Evolutionary conservation across 2,113 vertebrate species (phyloP), one percentile per base, ranked within the genome.

Genomic region (Oxyura jamaicensis): DNA sequence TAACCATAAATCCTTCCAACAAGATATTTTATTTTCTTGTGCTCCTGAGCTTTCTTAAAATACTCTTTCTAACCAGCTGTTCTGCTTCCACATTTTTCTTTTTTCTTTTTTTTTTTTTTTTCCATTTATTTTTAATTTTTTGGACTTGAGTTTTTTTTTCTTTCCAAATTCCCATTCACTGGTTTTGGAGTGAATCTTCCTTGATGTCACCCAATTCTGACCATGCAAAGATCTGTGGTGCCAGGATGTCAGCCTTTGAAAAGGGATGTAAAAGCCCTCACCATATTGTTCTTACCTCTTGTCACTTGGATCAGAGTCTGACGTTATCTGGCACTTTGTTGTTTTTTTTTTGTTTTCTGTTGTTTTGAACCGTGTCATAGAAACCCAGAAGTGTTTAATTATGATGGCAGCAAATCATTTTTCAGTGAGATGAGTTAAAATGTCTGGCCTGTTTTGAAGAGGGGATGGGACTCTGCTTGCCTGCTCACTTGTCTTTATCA

Each of bases 401-500:
- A 31, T 44, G 53, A 56, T 87, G 63, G 76, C 74, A 79, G 91
- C 66, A 88, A 92, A 86, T 83, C 4, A 52, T 81, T 78, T 88
- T 91, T 91, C 75, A 75, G 72, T 53, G 76, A 86, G 81, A 85
- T 81, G 85, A 81, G 42, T 90, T 94, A 90, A 93, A 94, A 91
- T 75, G 35, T 75, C 71, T 88, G 76, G 42, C 48, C 50, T 90
- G 5, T 93, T 95, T 88, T 86, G 55, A 90, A 83, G 68, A 82
- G 48, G 18, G 56, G 60, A 88, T 12, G 1, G 85, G 83, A 84
- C 53, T 79, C 33, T 8, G 44, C 89, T 90, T 81, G 67, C 76
- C 80, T 85, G 55, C 81, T 97, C 95, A 95, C 91, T 96, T 97
- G 92, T 95, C 84, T 96, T 95, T 81, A 95, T 95, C 95, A 97